phyloP scores from a whole-genome alignment of 2,797 vertebrate genomes.

The Forpus xanthops region DNA sequence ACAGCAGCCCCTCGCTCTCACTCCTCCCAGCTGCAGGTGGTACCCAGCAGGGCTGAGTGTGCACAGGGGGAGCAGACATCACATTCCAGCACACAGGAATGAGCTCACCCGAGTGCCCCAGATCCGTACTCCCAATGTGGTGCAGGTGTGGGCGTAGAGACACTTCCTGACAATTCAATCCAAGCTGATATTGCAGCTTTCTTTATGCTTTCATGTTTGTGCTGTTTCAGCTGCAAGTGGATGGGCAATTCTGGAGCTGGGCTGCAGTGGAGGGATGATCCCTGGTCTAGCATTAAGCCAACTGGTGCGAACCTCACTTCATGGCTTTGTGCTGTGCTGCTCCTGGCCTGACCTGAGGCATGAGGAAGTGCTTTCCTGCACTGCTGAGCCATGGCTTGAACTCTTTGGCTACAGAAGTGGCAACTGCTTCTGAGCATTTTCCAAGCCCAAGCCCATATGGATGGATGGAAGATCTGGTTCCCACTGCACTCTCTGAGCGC shows the following conservation, averaged over 20 bases:
- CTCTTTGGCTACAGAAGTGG: not conserved
- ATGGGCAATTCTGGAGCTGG: fast-evolving
- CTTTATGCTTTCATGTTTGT: not conserved
- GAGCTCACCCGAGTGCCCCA: not conserved
- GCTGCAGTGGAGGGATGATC: not conserved
- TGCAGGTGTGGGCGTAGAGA: not conserved
- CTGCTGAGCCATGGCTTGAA: not conserved
- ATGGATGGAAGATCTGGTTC: not conserved
- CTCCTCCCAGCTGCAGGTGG: not conserved
- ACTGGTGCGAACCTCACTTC: not conserved
- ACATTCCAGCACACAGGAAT: not conserved
- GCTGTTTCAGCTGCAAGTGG: fast-evolving
- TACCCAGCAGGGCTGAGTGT: not conserved
- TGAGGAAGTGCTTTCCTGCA: not conserved
- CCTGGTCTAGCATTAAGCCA: not conserved
- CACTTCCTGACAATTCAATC: not conserved
- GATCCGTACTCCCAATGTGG: fast-evolving
- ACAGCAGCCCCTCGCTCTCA: fast-evolving
- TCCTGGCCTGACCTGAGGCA: not conserved
- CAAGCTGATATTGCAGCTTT: fast-evolving
- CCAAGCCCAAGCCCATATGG: not conserved
- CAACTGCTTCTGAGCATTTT: not conserved
- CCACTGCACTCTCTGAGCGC: not conserved
- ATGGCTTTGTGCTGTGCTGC: not conserved
- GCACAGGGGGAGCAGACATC: not conserved